Base-by-base conservation (phyloP, 1,140 invertebrate species). In the Carcinoscorpius rotundicauda region DNA sequence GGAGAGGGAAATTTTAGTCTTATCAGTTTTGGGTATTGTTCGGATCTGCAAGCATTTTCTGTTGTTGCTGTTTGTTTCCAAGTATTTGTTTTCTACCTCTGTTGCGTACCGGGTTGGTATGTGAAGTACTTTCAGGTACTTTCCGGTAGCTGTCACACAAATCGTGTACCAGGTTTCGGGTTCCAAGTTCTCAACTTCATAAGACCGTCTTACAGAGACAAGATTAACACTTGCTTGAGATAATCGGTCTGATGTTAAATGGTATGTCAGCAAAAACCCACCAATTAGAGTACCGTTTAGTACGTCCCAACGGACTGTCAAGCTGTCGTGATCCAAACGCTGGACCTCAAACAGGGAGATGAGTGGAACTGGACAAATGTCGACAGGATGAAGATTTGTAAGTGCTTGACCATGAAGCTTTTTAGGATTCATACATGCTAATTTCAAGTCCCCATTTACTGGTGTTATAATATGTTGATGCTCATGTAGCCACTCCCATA, bases 401-500 rank as follows among this genome's bases (percentile, higher is more conserved):
- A 93, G 88, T 66, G 85, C 79, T 66, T 83, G 81, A 29, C 87
- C 87, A 62, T 83, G 81, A 58, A 92, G 79, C 75, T 88, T 85
- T 58, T 86, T 82, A 0, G 89, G 89, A 69, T 88, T 83, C 73
- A 88, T 85, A 75, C 90, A 93, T 63, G 83, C 82, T 58, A 90
- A 79, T 2, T 71, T 81, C 49, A 65, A 68, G 5, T 69, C n/a
- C 9, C 63, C 49, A 5, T 64, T 58, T 6, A 86, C 81, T 67
- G 84, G 74, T 72, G 89, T 88, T 29, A 29, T 2, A 29, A 29
- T 29, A 29, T 29, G 29, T 29, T 29, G 29, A 78, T 92, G 90
- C 76, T 91, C 88, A 70, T 86, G 81, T 69, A 92, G 81, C 90
- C 90, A 93, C 78, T 86, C 85, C 89, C 89, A 92, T 9, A 91